phyloP scores from a whole-genome alignment of 2,113 vertebrate genomes.

The Malurus alboscapulatus region DNA sequence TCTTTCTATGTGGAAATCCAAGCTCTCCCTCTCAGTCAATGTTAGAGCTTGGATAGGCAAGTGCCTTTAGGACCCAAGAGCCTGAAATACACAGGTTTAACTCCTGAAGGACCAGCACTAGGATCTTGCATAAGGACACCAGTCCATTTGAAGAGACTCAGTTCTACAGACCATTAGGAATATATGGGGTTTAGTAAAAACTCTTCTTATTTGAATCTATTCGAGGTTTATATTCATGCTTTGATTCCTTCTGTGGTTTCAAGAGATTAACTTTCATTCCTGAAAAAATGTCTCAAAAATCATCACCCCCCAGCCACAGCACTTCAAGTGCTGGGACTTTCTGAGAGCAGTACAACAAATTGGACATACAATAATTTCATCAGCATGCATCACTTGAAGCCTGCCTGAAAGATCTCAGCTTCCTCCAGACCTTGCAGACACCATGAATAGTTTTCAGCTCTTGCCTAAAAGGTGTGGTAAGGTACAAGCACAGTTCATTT shows the following conservation, averaged over 20 bases:
- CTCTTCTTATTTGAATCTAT: not conserved
- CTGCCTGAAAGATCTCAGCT: not conserved
- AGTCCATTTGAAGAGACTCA: not conserved
- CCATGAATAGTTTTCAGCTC: not conserved
- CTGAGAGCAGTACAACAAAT: not conserved
- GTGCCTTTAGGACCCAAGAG: not conserved
- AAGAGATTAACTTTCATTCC: not conserved
- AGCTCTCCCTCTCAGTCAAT: not conserved
- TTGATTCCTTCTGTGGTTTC: not conserved
- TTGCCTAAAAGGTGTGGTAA: not conserved
- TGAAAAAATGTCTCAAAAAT: not conserved
- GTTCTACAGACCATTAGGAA: not conserved
- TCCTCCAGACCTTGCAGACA: not conserved
- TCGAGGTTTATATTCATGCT: rapidly evolving
- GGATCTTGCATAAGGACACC: not conserved
- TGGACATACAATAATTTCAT: not conserved
- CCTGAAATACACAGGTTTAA: not conserved
- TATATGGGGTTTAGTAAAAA: not conserved
- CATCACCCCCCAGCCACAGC: not conserved
- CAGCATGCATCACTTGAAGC: not conserved
- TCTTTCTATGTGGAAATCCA: not conserved
- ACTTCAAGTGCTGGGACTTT: not conserved
- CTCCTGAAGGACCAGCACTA: not conserved
- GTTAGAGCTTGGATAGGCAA: not conserved
- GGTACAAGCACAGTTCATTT: not conserved